These are phyloP conservation scores for Hipposideros armiger DNA, from an alignment of 2,113 vertebrate species.

Conservation along the genomic window DNA sequence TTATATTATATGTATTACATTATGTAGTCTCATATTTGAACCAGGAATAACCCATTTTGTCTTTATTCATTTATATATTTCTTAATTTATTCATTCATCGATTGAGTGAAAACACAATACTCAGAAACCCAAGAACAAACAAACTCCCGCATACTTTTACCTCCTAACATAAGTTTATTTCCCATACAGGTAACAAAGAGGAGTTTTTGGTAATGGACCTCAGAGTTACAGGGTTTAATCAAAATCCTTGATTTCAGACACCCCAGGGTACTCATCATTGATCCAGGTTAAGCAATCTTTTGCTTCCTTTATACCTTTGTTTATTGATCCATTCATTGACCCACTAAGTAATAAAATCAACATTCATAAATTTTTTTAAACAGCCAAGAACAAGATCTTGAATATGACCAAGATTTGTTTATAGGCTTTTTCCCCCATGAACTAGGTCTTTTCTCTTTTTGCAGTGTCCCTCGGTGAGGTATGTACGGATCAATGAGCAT, in stretches of 20 bases:
- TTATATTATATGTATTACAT: neutral
- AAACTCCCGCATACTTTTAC: neutral
- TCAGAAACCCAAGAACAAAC: neutral
- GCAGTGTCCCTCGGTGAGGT: neutral
- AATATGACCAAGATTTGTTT: too few relatives aligned
- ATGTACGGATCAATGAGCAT: rapidly evolving
- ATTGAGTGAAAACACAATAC: constrained; percentile 11
- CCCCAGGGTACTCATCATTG: constrained; percentile 70
- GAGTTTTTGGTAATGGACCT: neutral
- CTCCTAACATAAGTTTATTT: neutral
- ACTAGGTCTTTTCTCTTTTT: neutral
- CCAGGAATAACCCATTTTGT: neutral
- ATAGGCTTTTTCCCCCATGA: neutral
- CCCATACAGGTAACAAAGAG: neutral
- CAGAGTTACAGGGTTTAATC: constrained; percentile 72
- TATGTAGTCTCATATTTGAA: neutral
- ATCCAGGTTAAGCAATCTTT: constrained; percentile 4
- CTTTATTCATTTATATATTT: neutral
- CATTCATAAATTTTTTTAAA: neutral
- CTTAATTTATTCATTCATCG: neutral
- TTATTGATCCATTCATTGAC: neutral
- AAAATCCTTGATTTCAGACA: constrained; percentile 70
- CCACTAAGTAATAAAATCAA: constrained; percentile 34
- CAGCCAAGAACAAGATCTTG: neutral
- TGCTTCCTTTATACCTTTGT: neutral